phyloP scores from a whole-genome alignment of 2,113 vertebrate species.

The Corvus hawaiiensis region DNA sequence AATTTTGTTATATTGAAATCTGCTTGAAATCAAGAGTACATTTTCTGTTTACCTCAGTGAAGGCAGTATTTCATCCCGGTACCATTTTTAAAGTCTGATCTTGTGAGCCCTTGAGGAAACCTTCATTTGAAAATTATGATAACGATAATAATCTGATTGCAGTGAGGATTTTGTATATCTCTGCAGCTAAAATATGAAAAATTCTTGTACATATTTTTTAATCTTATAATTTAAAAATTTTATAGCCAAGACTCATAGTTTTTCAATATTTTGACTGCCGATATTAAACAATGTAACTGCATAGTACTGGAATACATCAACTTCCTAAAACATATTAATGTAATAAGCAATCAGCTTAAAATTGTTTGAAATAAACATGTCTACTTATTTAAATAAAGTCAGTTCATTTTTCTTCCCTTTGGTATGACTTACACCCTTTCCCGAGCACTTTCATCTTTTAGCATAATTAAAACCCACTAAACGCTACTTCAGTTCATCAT shows the following conservation, averaged over 20 bases:
- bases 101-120: neutral
- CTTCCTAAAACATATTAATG: neutral
- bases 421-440: neutral
- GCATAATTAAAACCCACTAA: conserved; percentile 51
- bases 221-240: neutral
- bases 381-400: conserved; percentile 16
- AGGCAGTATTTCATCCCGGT: neutral
- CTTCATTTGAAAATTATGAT: neutral
- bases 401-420: conserved; percentile 3
- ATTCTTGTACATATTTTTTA: neutral
- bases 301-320: neutral
- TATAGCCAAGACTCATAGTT: neutral
- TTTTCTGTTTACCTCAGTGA: neutral
- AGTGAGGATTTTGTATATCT: neutral
- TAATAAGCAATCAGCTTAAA: neutral
- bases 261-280: neutral
- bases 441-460: neutral
- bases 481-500: conserved; percentile 32
- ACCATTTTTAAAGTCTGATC: neutral
- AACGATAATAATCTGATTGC: neutral
- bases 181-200: neutral
- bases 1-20: neutral
- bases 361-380: conserved; percentile 22
- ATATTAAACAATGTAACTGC: neutral
- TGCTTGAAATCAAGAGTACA: neutral